phyloP scores from a whole-genome alignment of 2,888 invertebrate species.

The Tachina fera region DNA sequence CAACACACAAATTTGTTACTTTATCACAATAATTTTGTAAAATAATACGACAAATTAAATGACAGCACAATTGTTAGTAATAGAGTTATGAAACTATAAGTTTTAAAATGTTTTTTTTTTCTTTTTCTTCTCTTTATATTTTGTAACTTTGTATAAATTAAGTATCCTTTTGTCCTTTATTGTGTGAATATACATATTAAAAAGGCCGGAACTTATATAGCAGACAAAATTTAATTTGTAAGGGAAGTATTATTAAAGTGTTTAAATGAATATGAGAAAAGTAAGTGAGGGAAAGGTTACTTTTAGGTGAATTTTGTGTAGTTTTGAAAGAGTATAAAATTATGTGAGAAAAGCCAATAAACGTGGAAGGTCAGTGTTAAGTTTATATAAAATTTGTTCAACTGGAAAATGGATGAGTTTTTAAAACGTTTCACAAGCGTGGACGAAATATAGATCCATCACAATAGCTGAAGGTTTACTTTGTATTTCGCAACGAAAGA shows the following conservation, averaged over 20 bases:
- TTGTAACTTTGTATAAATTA: not conserved
- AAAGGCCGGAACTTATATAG: not conserved
- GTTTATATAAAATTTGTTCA: too few species aligned
- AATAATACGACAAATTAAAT: slow-evolving; percentile 36
- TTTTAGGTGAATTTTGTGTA: too few species aligned
- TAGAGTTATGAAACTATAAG: slow-evolving; percentile 24
- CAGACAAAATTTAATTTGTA: not conserved
- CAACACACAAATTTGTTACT: slow-evolving; percentile 10
- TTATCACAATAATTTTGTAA: slow-evolving; percentile 23
- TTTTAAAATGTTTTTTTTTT: not conserved
- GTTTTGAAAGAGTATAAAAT: too few species aligned
- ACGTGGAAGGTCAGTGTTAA: too few species aligned
- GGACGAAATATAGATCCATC: too few species aligned
- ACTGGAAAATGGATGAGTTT: too few species aligned
- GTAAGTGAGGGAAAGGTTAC: not conserved
- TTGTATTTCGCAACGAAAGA: too few species aligned
- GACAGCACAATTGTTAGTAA: slow-evolving; percentile 25
- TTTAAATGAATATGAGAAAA: not conserved
- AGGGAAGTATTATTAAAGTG: not conserved
- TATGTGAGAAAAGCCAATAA: too few species aligned
- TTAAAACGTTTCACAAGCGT: too few species aligned
- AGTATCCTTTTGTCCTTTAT: slow-evolving; percentile 2
- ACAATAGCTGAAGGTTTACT: too few species aligned
- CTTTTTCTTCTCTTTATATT: too few species aligned
- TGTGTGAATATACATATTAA: slow-evolving; percentile 12